Evolutionary conservation across 1,140 invertebrate species (phyloP), one percentile per base, ranked within the genome.

Genomic region (Sesamia nonagrioides): DNA sequence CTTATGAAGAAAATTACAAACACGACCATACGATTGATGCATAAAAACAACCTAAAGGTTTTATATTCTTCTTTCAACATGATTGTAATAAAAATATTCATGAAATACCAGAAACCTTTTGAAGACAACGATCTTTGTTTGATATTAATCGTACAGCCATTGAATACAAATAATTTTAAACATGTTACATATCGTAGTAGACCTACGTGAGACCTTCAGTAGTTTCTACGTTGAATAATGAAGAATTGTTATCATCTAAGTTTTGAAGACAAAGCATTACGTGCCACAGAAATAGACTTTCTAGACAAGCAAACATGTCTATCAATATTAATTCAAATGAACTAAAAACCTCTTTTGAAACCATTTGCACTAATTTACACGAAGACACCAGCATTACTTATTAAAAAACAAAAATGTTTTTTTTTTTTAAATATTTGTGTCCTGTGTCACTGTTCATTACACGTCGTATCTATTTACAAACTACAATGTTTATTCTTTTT

Each of bases 91-190:
- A 73, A 60, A 21, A 58, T 74, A 61, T 75, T 75, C 58, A 75
- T 61, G 58, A 61, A 75, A 74, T 60, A 74, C 60, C 58, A 73
- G 40, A 63, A 61, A 56, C n/a, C 42, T 18, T 45, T 48, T 75
- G 37, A 6, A 61, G 73, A 63, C 56, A 63, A 63, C 58, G 42
- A 61, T 61, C 73, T 75, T 75, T 75, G 73, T 75, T 63, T 50
- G 27, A 75, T 75, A 75, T 63, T 58, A 63, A 75, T 50, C n/a
- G 52, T 45, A 45, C 18, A 4, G n/a, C 27, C 13, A 61, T 56
- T 11, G 58, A 63, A 75, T 75, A 75, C 42, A 63, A 75, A 75
- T 60, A 9, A 63, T 27, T 74, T 48, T 48, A 50, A 48, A 50
- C 40, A 18, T 75, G 58, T 63, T 61, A 75, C 56, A 50, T 63